Conservation (phyloP, 2,797 vertebrate genomes). For the Morelia viridis region DNA sequence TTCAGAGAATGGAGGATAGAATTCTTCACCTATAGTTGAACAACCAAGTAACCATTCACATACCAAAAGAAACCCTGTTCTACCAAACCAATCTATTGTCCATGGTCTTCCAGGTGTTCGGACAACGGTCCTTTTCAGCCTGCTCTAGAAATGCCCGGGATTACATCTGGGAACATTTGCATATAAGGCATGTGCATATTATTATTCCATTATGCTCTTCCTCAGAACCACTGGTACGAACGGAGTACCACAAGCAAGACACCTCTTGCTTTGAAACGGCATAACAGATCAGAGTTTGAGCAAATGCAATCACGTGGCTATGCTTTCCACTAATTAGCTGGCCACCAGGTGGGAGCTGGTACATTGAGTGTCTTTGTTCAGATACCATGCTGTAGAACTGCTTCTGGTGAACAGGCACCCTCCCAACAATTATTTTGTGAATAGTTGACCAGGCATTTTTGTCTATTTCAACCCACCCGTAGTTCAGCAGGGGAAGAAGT, state of each 20-base stretch:
- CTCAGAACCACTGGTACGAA: background rate
- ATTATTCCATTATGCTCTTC: background rate
- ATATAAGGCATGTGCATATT: background rate
- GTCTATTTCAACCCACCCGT: background rate
- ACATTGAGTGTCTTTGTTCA: background rate
- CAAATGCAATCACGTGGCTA: background rate
- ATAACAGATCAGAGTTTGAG: background rate
- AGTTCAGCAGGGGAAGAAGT: slow-evolving; percentile 19
- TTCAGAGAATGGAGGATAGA: background rate
- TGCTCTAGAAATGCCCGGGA: background rate
- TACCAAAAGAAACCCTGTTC: background rate
- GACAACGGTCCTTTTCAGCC: no score
- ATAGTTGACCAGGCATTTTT: slow-evolving; percentile 19
- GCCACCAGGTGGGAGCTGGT: background rate
- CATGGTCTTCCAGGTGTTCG: background rate
- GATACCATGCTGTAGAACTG: no score
- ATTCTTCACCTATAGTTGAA: background rate
- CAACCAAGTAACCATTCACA: background rate
- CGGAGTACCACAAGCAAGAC: background rate
- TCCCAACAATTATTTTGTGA: background rate
- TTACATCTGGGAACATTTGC: background rate
- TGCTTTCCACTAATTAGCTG: background rate
- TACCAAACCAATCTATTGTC: background rate
- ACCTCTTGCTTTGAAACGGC: background rate
- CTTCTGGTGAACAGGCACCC: background rate